Percentiles rank a stretch among this genome's conserved stretches.
phyloP scores from a whole-genome alignment of 2,888 invertebrate genomes.

The Ectobius pallidus region DNA sequence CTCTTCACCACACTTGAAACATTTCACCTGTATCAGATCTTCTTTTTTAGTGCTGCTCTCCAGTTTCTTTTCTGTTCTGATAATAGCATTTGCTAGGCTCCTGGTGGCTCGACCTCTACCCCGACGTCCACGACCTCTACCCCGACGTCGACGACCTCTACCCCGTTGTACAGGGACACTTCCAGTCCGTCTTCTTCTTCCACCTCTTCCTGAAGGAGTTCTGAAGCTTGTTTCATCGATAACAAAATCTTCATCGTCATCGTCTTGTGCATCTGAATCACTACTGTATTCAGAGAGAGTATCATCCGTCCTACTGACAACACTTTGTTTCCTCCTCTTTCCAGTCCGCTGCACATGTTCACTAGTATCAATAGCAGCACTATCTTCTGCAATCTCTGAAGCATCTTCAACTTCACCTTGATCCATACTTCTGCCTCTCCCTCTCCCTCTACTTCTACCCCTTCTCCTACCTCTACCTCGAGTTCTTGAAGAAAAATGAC shows the following conservation, averaged over 20 bases:
- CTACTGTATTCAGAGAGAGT: too few species aligned
- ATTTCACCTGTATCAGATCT: slow-evolving; percentile 49
- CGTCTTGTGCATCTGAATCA: background rate
- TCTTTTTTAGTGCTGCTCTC: background rate
- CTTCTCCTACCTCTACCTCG: too few species aligned
- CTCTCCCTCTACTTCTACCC: too few species aligned
- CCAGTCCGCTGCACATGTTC: background rate
- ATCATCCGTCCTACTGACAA: too few species aligned
- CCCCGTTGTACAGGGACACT: slow-evolving; percentile 2
- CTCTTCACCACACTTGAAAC: slow-evolving; percentile 58
- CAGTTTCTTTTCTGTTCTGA: background rate
- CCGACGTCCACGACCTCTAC: slow-evolving; percentile 21
- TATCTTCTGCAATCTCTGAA: background rate
- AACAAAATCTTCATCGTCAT: background rate
- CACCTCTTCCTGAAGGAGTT: too few species aligned
- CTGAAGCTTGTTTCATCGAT: background rate
- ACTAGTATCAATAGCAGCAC: background rate
- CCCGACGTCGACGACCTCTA: slow-evolving; percentile 18
- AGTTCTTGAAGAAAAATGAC: too few species aligned
- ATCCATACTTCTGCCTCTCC: too few species aligned
- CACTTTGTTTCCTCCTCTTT: too few species aligned
- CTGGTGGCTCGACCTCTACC: background rate
- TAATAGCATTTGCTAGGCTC: background rate
- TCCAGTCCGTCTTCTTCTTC: background rate
- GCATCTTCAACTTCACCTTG: too few species aligned